Evolutionary conservation across 2,797 vertebrate genomes (phyloP).

Genomic region (Centropyge bicolor): DNA sequence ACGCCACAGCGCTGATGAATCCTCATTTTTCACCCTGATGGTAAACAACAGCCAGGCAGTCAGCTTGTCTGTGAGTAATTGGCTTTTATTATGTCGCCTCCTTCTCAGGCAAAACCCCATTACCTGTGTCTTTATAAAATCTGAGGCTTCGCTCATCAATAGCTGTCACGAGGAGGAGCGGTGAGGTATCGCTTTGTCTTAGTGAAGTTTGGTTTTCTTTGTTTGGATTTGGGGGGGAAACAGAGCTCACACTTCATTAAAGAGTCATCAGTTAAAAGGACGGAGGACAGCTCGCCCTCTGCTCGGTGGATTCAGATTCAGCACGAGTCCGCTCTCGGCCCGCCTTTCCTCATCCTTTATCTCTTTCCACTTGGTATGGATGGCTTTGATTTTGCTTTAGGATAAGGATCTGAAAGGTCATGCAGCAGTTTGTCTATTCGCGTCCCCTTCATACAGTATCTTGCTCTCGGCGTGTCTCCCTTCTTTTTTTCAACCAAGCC

Average conservation of each 20-base stretch:
- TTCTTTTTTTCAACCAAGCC: conserved; percentile 12
- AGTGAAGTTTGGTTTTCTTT: conserved; percentile 38
- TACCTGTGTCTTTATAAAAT: conserved; percentile 55
- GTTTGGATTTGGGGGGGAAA: conserved; percentile 39
- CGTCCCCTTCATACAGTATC: conserved; percentile 28
- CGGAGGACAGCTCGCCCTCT: conserved; percentile 39
- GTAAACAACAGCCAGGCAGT: conserved; percentile 49
- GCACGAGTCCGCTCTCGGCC: conserved; percentile 39
- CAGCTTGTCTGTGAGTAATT: conserved; percentile 63
- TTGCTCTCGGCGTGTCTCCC: conserved; percentile 8
- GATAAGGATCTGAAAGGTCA: conserved; percentile 67
- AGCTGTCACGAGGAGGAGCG: conserved; percentile 27
- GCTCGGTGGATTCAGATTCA: conserved; percentile 56
- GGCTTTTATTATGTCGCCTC: conserved; percentile 59
- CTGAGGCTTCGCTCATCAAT: conserved; percentile 48
- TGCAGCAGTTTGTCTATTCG: conserved; percentile 53
- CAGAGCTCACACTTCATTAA: conserved; percentile 64
- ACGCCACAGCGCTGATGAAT: conserved; percentile 30
- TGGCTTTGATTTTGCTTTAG: conserved; percentile 65
- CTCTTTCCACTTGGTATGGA: conserved; percentile 56
- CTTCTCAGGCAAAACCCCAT: conserved; percentile 47
- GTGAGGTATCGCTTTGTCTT: not conserved
- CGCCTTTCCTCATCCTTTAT: conserved; percentile 51
- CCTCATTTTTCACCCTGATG: conserved; percentile 50
- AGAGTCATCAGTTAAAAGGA: conserved; percentile 68